Base-by-base conservation (phyloP, 2,113 vertebrate species). In the Pluvialis apricaria region DNA sequence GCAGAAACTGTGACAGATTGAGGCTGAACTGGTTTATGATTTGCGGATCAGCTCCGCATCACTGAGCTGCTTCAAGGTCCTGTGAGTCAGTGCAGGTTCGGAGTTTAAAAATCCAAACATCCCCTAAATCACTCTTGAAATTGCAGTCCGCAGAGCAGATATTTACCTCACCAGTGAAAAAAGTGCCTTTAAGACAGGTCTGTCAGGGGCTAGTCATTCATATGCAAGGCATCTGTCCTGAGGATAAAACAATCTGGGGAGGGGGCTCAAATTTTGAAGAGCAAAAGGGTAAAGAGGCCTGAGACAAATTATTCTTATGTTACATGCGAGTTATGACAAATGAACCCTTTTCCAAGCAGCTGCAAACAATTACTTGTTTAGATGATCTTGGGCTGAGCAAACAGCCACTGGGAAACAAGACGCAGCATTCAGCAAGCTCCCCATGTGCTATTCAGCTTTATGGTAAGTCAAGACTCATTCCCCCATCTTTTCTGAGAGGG, bases 231-330 rank as follows among this genome's bases (percentile, higher is more conserved):
- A 8, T n/a, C 42, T 42, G 10, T 51, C 38, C 36, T 44, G 17
- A 36, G 21, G 3, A 5, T 36, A 73, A 44, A 34, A 5, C 9
- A 13, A 2, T 9, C 36, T 31, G 10, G 8, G 0, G 9, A 13
- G 9, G 14, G 8, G 5, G 6, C 4, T 2, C 5, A 4, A 26
- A 25, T 73, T 86, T 54, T 65, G 5, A 64, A 45, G 4, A 49
- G 3, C 9, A 54, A 76, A 52, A 13, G 10, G 9, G 10, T 11
- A 34, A 65, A 83, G 25, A 36, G 3, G 29, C 52, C 7, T 3
- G 10, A 47, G 22, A 66, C 9, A 40, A 69, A 28, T 75, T 32
- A 51, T 21, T 32, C 32, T 45, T 20, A 38, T 28, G 5, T 17
- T 62, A 12, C 12, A 29, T 12, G 36, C 57, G 11, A 51, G 8